phyloP scores from a whole-genome alignment of 2,113 vertebrate species.

The Mesembrinibis cayennensis region DNA sequence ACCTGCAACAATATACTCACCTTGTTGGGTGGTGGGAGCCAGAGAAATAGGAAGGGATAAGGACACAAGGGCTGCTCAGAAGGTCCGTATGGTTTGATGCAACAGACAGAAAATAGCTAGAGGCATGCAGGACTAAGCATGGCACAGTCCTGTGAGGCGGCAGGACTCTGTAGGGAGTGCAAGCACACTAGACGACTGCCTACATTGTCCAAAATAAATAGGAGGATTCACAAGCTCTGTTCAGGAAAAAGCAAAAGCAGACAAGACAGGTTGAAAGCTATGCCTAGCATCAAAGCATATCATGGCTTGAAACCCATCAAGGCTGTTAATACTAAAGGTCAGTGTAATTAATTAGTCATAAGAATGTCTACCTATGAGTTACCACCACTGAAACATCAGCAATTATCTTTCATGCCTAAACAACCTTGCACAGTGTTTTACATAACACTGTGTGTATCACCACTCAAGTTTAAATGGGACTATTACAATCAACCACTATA shows the following conservation, averaged over 20 bases:
- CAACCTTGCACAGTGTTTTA: conserved; percentile 4
- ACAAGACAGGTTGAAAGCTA: not conserved
- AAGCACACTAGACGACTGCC: not conserved
- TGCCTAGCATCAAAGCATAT: not conserved
- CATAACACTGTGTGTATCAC: not conserved
- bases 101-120: not conserved
- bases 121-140: not conserved
- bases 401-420: conserved; percentile 32
- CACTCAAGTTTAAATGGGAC: not conserved
- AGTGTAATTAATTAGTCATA: not conserved
- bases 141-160: not conserved
- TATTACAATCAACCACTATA: not conserved
- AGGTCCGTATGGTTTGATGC: not conserved
- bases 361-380: not conserved
- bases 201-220: not conserved
- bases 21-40: not conserved
- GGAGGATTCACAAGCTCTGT: not conserved
- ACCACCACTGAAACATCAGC: not conserved
- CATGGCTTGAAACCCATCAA: not conserved
- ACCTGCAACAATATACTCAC: not conserved
- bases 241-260: not conserved
- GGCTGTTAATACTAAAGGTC: not conserved
- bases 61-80: not conserved
- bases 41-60: not conserved
- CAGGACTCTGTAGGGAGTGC: not conserved